Evolutionary conservation across 2,888 invertebrate genomes (phyloP).

Genomic region (Metellina segmentata): DNA sequence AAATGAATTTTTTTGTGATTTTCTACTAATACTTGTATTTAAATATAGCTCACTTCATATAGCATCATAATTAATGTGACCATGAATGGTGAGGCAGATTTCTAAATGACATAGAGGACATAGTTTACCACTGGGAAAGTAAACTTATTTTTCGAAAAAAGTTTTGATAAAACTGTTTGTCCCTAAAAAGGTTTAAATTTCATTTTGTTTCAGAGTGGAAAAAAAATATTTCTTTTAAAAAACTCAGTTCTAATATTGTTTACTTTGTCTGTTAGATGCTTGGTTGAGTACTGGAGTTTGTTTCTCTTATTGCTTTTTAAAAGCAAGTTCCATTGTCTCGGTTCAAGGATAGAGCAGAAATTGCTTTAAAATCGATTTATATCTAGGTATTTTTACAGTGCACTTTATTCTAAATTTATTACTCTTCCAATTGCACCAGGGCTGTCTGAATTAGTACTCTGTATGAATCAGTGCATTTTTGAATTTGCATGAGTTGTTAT

Average conservation of each 20-base stretch:
- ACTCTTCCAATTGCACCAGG: no score
- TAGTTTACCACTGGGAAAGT: background rate
- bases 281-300: background rate
- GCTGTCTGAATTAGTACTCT: no score
- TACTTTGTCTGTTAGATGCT: background rate
- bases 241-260: background rate
- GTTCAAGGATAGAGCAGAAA: background rate
- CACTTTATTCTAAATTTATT: background rate
- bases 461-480: no score
- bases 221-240: background rate
- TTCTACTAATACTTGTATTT: no score
- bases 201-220: background rate
- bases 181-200: background rate
- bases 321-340: background rate
- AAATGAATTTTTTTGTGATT: no score
- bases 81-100: background rate
- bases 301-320: background rate
- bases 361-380: background rate
- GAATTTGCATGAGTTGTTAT: no score
- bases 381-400: background rate
- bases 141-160: background rate
- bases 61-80: background rate
- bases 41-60: no score
- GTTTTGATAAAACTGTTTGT: background rate
- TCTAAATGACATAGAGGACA: background rate